These are phyloP conservation scores for Cataglyphis livida DNA, from an alignment of 2,888 invertebrate genomes.

Conservation along the genomic window DNA sequence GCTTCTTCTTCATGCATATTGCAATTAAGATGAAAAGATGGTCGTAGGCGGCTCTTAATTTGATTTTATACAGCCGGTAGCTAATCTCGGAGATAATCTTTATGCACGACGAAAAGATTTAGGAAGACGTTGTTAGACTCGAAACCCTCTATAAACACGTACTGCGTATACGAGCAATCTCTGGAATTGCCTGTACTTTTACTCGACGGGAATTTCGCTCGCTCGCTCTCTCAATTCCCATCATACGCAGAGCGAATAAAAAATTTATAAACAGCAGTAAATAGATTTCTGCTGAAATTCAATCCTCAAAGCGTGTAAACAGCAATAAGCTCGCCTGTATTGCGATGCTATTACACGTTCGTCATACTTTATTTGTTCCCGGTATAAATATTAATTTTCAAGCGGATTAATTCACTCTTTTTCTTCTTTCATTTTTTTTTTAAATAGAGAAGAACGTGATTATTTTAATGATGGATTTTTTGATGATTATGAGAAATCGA, in stretches of 20 bases:
- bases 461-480: neutral
- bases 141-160: slow-evolving; percentile 16
- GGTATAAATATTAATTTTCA: neutral
- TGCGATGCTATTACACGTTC: neutral
- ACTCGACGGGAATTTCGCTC: neutral
- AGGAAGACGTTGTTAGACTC: slow-evolving; percentile 21
- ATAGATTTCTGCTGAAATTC: slow-evolving; percentile 7
- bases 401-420: neutral
- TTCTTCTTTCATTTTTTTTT: neutral
- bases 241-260: neutral
- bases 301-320: slow-evolving; percentile 30
- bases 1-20: neutral
- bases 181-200: neutral
- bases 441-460: neutral
- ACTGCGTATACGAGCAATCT: neutral
- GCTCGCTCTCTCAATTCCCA: neutral
- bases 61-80: neutral
- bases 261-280: slow-evolving; percentile 11
- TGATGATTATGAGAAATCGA: neutral
- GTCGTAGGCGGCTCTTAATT: slow-evolving; percentile 12
- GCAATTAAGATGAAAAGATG: neutral
- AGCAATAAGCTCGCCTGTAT: neutral
- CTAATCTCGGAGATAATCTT: neutral
- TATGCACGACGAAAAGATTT: slow-evolving; percentile 15
- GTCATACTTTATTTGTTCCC: neutral